Evolutionary conservation across 2,888 invertebrate genomes (phyloP).

Genomic region (Acleris holmiana): DNA sequence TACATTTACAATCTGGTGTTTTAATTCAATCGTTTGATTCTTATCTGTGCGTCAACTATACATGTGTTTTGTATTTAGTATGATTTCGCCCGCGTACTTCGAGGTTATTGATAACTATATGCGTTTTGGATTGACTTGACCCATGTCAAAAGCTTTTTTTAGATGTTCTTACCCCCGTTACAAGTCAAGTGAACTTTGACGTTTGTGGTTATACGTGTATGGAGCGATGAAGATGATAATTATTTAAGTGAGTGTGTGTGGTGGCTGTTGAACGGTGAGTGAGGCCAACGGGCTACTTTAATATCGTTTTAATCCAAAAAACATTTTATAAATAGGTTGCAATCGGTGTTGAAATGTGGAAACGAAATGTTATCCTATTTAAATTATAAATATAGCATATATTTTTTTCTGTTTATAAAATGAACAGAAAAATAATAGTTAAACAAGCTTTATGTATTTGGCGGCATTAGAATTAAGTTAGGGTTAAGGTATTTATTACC

Average conservation of each 20-base stretch:
- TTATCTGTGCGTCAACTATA: constrained; percentile 14
- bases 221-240: not conserved
- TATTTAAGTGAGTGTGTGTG: not conserved
- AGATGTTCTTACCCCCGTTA: constrained; percentile 12
- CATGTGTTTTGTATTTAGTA: constrained; percentile 8
- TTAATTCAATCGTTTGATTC: not conserved
- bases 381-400: too few species aligned
- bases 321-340: too few species aligned
- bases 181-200: not conserved
- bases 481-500: too few species aligned
- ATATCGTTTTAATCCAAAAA: too few species aligned
- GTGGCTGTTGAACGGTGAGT: constrained; percentile 4
- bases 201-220: not conserved
- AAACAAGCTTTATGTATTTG: too few species aligned
- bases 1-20: not conserved
- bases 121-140: constrained; percentile 22
- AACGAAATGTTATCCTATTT: too few species aligned
- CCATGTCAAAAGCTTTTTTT: constrained; percentile 18
- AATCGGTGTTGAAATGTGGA: too few species aligned
- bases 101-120: constrained; percentile 31
- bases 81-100: constrained; percentile 13
- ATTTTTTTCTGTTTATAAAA: too few species aligned
- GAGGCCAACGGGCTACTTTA: not conserved
- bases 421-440: too few species aligned
- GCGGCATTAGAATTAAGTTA: too few species aligned